phyloP scores from a whole-genome alignment of 2,888 invertebrate genomes.

The Eilema depressum region DNA sequence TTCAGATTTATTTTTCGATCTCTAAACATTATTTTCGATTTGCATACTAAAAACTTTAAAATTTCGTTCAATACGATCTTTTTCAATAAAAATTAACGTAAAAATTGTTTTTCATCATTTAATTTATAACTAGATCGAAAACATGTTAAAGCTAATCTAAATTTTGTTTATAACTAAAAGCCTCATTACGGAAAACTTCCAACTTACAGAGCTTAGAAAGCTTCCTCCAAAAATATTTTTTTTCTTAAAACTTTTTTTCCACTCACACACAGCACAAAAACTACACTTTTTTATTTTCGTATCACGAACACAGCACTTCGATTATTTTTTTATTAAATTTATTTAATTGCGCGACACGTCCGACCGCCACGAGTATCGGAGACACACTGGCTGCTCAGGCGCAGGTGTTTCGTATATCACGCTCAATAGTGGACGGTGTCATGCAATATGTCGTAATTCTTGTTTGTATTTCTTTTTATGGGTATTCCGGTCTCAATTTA shows the following conservation, averaged over 20 bases:
- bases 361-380: slow-evolving; percentile 41
- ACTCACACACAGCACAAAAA: slow-evolving; percentile 12
- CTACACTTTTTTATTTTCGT: slow-evolving; percentile 14
- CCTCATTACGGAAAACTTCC: slow-evolving; percentile 8
- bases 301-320: slow-evolving; percentile 29
- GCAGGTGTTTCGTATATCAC: slow-evolving; percentile 66
- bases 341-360: slow-evolving; percentile 35
- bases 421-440: slow-evolving; percentile 68
- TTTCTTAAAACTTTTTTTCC: not conserved
- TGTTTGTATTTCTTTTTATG: slow-evolving; percentile 35
- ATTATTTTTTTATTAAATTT: slow-evolving; percentile 7
- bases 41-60: too few relatives aligned
- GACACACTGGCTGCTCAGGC: slow-evolving; percentile 61
- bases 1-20: too few relatives aligned
- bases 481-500: slow-evolving; percentile 38
- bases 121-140: not conserved
- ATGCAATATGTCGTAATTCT: slow-evolving; percentile 52
- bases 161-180: not conserved
- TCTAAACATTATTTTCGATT: too few relatives aligned
- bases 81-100: too few relatives aligned
- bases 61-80: too few relatives aligned
- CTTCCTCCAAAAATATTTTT: slow-evolving; percentile 13
- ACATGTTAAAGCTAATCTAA: not conserved
- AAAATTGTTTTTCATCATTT: too few relatives aligned
- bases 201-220: slow-evolving; percentile 20